Percentiles rank a stretch among this genome's conserved stretches.
Conservation (phyloP, 2,113 vertebrate species). For the Hippoglossus stenolepis region DNA sequence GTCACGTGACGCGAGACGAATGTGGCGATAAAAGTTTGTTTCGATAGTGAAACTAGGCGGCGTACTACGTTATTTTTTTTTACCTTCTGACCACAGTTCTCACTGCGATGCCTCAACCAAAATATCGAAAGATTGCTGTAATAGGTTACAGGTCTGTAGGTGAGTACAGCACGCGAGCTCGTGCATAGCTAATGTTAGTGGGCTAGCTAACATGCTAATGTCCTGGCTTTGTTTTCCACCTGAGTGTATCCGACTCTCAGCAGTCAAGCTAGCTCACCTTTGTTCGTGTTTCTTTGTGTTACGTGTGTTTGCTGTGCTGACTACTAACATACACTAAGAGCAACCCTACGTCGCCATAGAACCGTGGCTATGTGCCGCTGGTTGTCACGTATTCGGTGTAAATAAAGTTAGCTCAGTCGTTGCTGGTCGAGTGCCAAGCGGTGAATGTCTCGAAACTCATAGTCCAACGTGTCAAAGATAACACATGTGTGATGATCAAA, state of each 20-base stretch:
- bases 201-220: conserved; percentile 70
- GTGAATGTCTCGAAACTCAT: neutral
- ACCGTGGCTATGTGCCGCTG: conserved; percentile 3
- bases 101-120: conserved; percentile 83
- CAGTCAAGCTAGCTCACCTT: neutral
- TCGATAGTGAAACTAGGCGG: conserved; percentile 65
- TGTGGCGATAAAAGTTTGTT: conserved; percentile 82
- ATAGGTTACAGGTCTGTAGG: conserved; percentile 87
- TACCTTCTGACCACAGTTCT: conserved; percentile 15
- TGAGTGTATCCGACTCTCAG: conserved; percentile 2
- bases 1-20: conserved; percentile 85
- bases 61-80: conserved; percentile 31
- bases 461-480: neutral
- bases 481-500: neutral
- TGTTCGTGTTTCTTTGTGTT: conserved; percentile 1
- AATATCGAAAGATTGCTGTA: conserved; percentile 85
- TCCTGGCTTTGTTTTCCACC: conserved; percentile 72
- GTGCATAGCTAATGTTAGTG: conserved; percentile 50
- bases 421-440: neutral
- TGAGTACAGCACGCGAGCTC: conserved; percentile 71
- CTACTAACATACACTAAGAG: neutral
- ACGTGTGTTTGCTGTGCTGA: neutral
- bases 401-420: conserved; percentile 39
- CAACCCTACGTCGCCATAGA: rapidly evolving
- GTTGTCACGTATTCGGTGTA: conserved; percentile 1